These are phyloP conservation scores for Pagetopsis macropterus DNA, from an alignment of 2,797 vertebrate species.

Conservation along the genomic window DNA sequence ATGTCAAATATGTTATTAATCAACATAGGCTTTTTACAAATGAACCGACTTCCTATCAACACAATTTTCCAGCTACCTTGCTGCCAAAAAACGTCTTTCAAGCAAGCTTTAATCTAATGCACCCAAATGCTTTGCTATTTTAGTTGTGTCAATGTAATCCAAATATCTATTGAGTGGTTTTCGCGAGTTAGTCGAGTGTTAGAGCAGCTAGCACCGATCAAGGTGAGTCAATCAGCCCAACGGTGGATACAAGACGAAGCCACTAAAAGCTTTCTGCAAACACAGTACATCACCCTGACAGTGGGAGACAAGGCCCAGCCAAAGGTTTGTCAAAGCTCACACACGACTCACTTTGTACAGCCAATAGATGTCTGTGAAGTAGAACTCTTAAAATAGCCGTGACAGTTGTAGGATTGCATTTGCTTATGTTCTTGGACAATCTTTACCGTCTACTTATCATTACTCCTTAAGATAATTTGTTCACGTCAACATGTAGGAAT, in stretches of 20 bases:
- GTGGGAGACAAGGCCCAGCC: slow-evolving; percentile 47
- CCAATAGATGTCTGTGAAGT: slow-evolving; percentile 38
- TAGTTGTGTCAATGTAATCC: slow-evolving; percentile 5
- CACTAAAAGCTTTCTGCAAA: slow-evolving; percentile 60
- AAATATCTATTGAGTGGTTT: slow-evolving; percentile 14
- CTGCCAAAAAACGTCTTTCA: slow-evolving; percentile 6
- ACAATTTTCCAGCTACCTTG: neutral
- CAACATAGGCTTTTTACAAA: neutral
- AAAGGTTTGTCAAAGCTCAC: slow-evolving; percentile 53
- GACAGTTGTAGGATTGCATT: slow-evolving; percentile 27
- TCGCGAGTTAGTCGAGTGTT: slow-evolving; percentile 14
- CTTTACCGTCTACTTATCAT: neutral
- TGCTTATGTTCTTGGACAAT: slow-evolving; percentile 3
- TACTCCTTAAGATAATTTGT: too few species aligned
- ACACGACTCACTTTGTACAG: slow-evolving; percentile 30
- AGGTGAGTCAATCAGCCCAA: slow-evolving; percentile 40
- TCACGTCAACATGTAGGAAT: too few species aligned
- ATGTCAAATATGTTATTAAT: slow-evolving; percentile 5
- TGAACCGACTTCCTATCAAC: neutral
- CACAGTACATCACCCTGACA: slow-evolving; percentile 53
- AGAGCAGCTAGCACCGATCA: slow-evolving; percentile 46
- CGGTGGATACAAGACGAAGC: slow-evolving; percentile 55
- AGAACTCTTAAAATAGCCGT: slow-evolving; percentile 42
- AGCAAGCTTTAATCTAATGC: slow-evolving; percentile 14
- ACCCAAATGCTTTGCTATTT: slow-evolving; percentile 6